Base-by-base conservation (phyloP, 2,113 vertebrate species). In the Malurus alboscapulatus region DNA sequence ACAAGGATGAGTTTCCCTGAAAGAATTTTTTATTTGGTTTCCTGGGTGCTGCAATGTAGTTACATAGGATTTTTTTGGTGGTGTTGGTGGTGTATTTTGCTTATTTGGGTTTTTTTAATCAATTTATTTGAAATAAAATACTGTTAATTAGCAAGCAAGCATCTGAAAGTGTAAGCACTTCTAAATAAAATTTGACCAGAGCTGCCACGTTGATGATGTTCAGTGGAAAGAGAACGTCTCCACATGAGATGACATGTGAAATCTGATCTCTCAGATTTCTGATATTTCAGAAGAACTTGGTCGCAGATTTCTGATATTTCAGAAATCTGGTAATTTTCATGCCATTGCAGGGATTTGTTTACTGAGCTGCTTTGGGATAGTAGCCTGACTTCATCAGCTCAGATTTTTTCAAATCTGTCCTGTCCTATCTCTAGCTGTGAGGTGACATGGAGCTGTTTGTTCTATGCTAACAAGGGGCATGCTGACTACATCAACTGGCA, bases 1-100 rank as follows among this genome's bases (percentile, higher is more conserved):
- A 66, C 78, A 91, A 81, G 19, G 67, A 88, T 93, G 84, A 69
- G 69, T 96, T 96, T 96, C 93, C 94, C 93, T 95, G 77, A 95
- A 95, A 96, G 58, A 80, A 80, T 86, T 76, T 87, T 91, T 24
- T 36, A 14, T 73, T 65, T 90, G 21, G 15, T 69, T 96, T 87
- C 30, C 26, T 51, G 47, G 5, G 34, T n/a, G 42, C 20, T n/a
- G 42, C 20, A 22, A 22, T 57, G 26, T 25, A 47, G 26, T 76
- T 92, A 32, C 18, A 14, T 5, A 30, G 14, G 7, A 27, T 4
- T 12, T 24, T 21, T 77, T 71, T 57, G 13, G 18, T 58, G 17
- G 9, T 59, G 15, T 8, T 80, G 12, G 36, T n/a, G 30, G 20
- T 30, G 19, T 20, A 8, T 17, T 40, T 73, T 47, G 14, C 34